Evolutionary conservation across 2,888 invertebrate genomes (phyloP).

Genomic region (Drosophila yooni): DNA sequence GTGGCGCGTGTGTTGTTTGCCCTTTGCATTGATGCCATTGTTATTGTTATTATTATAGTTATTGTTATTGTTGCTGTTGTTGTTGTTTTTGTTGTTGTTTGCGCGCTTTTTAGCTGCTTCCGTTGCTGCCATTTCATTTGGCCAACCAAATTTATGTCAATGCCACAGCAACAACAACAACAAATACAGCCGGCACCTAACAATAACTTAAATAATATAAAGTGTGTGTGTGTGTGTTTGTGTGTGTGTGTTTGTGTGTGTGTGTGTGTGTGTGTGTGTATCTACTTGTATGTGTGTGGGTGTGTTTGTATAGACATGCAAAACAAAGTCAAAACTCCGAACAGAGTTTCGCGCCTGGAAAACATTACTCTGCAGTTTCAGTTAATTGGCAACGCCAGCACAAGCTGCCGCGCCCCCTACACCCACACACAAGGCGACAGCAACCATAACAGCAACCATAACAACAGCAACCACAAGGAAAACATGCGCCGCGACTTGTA

Average conservation of each 20-base stretch:
- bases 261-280: slow-evolving; percentile 21
- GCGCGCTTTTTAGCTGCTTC: slow-evolving; percentile 64
- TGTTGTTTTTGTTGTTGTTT: slow-evolving; percentile 36
- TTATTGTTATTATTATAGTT: slow-evolving; percentile 17
- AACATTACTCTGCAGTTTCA: slow-evolving; percentile 79
- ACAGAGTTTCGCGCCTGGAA: slow-evolving; percentile 47
- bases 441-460: slow-evolving; percentile 15
- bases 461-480: slow-evolving; percentile 18
- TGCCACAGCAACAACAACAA: slow-evolving; percentile 70
- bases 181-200: slow-evolving; percentile 42
- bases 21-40: slow-evolving; percentile 42
- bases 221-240: slow-evolving; percentile 2
- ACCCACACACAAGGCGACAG: slow-evolving; percentile 30
- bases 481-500: slow-evolving; percentile 72
- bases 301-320: slow-evolving; percentile 51
- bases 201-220: slow-evolving; percentile 36
- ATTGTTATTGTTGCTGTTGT: slow-evolving; percentile 20
- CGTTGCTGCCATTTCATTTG: slow-evolving; percentile 62
- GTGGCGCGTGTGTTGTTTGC: slow-evolving; percentile 57
- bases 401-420: slow-evolving; percentile 30
- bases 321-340: slow-evolving; percentile 45
- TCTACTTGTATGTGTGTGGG: slow-evolving; percentile 11
- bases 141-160: slow-evolving; percentile 70
- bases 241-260: not conserved
- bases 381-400: slow-evolving; percentile 73